A percentile compares a stretch with the other conserved stretches of the same genome.
Conservation (phyloP, 2,797 vertebrate genomes). For the Cuculus canorus region DNA sequence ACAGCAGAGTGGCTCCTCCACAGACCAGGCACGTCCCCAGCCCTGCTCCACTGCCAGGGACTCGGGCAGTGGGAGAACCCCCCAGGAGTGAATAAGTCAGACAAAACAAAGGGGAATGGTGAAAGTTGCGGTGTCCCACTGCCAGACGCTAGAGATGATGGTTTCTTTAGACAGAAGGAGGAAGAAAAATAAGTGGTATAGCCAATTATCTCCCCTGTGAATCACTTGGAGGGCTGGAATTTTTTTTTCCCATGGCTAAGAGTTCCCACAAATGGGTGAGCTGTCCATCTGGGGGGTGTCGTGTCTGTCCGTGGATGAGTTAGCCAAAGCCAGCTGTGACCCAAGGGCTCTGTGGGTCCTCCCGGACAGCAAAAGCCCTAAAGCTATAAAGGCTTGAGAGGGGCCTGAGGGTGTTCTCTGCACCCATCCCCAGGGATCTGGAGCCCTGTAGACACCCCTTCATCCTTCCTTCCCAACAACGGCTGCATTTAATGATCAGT, state of each 20-base stretch:
- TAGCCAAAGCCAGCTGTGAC: not conserved
- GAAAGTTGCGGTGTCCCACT: not conserved
- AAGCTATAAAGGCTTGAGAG: not conserved
- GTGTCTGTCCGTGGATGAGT: not conserved
- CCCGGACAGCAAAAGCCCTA: accelerated
- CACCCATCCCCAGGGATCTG: not conserved
- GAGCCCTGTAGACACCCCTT: not conserved
- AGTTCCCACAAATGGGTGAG: slow-evolving; percentile 38
- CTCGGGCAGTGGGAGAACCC: not conserved
- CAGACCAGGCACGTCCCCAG: not conserved
- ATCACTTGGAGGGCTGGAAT: slow-evolving; percentile 14
- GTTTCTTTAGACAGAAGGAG: slow-evolving; percentile 18
- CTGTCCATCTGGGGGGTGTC: not conserved
- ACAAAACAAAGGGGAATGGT: not conserved
- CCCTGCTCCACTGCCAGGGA: accelerated
- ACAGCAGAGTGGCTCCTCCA: accelerated
- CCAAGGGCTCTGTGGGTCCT: accelerated
- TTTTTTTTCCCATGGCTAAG: slow-evolving; percentile 25
- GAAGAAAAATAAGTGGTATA: slow-evolving; percentile 12
- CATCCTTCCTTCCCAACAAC: not conserved
- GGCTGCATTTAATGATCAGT: not conserved
- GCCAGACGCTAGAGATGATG: not conserved
- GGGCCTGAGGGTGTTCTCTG: not conserved
- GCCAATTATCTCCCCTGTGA: slow-evolving; percentile 36
- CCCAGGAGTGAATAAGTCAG: not conserved